phyloP scores from a whole-genome alignment of 2,113 vertebrate genomes.

The Cyanoderma ruficeps region DNA sequence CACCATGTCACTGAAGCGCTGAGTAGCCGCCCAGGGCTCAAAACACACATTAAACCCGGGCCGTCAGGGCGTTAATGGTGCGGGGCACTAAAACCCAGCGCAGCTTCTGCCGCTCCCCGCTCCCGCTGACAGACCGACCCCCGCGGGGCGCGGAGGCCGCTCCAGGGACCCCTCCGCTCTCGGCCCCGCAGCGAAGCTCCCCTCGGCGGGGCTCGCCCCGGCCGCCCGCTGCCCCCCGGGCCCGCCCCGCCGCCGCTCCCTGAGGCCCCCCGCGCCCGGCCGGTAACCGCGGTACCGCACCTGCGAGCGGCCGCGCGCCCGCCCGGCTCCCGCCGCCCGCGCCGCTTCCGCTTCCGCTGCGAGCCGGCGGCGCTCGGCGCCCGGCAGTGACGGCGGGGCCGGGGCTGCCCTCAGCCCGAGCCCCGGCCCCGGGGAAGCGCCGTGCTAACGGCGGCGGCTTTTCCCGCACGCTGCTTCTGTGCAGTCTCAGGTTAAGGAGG shows the following conservation, averaged over 20 bases:
- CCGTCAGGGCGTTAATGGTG: rapidly evolving
- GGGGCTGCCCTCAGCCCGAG: no score
- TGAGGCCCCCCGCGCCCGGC: no score
- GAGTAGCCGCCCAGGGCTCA: neutral
- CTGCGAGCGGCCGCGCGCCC: no score
- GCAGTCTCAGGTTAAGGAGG: rapidly evolving
- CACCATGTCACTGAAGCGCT: neutral
- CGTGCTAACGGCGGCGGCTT: rapidly evolving
- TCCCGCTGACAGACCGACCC: neutral
- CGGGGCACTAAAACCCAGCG: neutral
- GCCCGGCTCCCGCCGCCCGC: neutral
- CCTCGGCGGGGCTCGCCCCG: neutral
- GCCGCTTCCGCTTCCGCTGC: neutral
- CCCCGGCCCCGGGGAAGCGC: neutral
- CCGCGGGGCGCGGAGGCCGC: neutral
- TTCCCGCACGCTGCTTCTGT: rapidly evolving
- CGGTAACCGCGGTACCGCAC: no score
- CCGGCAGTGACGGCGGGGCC: neutral
- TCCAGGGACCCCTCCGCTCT: neutral
- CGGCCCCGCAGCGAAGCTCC: neutral
- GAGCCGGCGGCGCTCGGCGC: neutral
- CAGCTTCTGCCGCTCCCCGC: neutral
- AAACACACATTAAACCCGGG: neutral
- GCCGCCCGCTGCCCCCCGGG: neutral
- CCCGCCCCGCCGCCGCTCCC: no score